These are phyloP conservation scores for Leptodactylus fuscus DNA, from an alignment of 2,113 vertebrate species.

Conservation along the genomic window DNA sequence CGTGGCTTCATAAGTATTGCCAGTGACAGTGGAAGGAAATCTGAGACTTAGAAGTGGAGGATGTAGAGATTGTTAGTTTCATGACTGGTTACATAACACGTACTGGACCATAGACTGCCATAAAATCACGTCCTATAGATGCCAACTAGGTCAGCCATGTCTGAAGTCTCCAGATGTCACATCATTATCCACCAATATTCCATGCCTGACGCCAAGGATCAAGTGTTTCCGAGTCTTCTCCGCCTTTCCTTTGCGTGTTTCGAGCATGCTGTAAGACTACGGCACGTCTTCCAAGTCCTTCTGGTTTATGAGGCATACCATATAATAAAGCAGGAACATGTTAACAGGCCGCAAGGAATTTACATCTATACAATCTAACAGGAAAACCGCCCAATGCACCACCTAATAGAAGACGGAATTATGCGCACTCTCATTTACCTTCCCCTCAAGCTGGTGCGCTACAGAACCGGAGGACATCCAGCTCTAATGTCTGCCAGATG, in stretches of 20 bases:
- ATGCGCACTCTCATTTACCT: not conserved
- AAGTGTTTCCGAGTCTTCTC: not conserved
- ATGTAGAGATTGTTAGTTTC: not conserved
- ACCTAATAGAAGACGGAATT: not conserved
- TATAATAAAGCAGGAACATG: constrained; percentile 45
- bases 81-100: not conserved
- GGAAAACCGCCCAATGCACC: constrained; percentile 2
- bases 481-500: not conserved
- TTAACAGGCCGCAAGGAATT: constrained; percentile 52
- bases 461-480: not conserved
- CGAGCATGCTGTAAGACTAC: not conserved
- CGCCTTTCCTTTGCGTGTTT: not conserved
- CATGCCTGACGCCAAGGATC: not conserved
- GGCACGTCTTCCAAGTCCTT: not conserved
- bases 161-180: not conserved
- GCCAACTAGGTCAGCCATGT: not conserved
- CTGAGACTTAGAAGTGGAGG: not conserved
- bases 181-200: constrained; percentile 11
- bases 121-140: not conserved
- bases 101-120: not conserved
- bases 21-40: not conserved
- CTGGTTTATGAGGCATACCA: constrained; percentile 52
- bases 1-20: too few relatives aligned
- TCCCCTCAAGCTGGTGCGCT: not conserved
- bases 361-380: constrained; percentile 31